Evolutionary conservation across 2,113 vertebrate genomes (phyloP).

Genomic region (zebrafish (Danio rerio)): DNA sequence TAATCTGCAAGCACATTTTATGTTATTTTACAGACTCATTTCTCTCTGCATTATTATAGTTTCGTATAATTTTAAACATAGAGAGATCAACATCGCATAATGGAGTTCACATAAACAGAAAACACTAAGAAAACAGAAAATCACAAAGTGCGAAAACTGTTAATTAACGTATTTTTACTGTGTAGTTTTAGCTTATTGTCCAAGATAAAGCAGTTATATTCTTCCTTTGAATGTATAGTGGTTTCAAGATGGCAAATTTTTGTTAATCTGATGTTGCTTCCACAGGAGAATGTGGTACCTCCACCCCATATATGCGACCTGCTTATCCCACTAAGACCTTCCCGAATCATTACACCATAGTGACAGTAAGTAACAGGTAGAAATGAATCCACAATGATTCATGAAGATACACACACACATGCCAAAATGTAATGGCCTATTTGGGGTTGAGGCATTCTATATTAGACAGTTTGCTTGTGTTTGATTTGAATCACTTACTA

Average conservation of each 20-base stretch:
- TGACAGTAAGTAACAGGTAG: conserved; percentile 84
- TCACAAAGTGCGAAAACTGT: too few relatives aligned
- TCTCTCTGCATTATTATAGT: too few relatives aligned
- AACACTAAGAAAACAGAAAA: too few relatives aligned
- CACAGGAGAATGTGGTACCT: conserved; percentile 86
- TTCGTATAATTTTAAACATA: too few relatives aligned
- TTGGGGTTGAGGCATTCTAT: background rate
- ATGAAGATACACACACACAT: background rate
- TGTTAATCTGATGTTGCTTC: conserved; percentile 37
- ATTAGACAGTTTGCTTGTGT: background rate
- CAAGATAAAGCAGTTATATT: too few relatives aligned
- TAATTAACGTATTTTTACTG: too few relatives aligned
- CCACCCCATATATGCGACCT: conserved; percentile 83
- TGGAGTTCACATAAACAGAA: too few relatives aligned
- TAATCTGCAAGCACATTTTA: too few relatives aligned
- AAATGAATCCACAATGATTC: background rate
- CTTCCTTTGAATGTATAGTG: too few relatives aligned
- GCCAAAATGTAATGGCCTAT: background rate
- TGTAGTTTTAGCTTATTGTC: too few relatives aligned
- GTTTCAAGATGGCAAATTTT: background rate
- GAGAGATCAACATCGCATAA: too few relatives aligned
- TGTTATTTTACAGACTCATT: too few relatives aligned
- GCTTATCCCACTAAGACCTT: conserved; percentile 98
- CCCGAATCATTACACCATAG: conserved; percentile 96
- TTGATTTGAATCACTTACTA: background rate